Conservation (phyloP, 2,888 invertebrate genomes). For the Megamerina dolium region DNA sequence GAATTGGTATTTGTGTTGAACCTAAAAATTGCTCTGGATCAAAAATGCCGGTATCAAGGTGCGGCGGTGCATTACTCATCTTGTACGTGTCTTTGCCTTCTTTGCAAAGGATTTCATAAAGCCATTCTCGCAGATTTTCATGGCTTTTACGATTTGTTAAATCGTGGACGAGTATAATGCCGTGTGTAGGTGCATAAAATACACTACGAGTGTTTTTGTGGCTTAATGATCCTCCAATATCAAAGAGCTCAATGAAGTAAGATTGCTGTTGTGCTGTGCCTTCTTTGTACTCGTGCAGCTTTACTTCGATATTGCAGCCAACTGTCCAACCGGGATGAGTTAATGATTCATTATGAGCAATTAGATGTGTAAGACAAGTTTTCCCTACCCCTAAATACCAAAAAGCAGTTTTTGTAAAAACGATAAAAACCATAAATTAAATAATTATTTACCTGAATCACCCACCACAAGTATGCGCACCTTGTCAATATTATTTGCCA, state of each 20-base stretch:
- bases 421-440: not conserved
- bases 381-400: slow-evolving; percentile 83
- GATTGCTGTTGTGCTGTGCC: slow-evolving; percentile 86
- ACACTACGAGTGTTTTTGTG: slow-evolving; percentile 90
- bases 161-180: slow-evolving; percentile 95
- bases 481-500: slow-evolving; percentile 65
- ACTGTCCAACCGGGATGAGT: slow-evolving; percentile 91
- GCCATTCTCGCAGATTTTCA: slow-evolving; percentile 87
- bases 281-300: slow-evolving; percentile 90
- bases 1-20: slow-evolving; percentile 82
- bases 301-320: slow-evolving; percentile 92
- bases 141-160: slow-evolving; percentile 94
- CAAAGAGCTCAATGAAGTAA: slow-evolving; percentile 94
- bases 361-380: slow-evolving; percentile 86
- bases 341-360: slow-evolving; percentile 81
- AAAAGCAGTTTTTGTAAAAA: not conserved
- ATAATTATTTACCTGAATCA: slow-evolving; percentile 66
- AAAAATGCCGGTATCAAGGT: slow-evolving; percentile 45
- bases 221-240: slow-evolving; percentile 90
- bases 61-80: slow-evolving; percentile 16
- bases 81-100: slow-evolving; percentile 53
- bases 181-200: slow-evolving; percentile 91
- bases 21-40: slow-evolving; percentile 84
- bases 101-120: slow-evolving; percentile 80
- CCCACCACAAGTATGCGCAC: slow-evolving; percentile 88